These are phyloP conservation scores for Odontophorus gujanensis DNA, from an alignment of 2,113 vertebrate species.

Conservation along the genomic window DNA sequence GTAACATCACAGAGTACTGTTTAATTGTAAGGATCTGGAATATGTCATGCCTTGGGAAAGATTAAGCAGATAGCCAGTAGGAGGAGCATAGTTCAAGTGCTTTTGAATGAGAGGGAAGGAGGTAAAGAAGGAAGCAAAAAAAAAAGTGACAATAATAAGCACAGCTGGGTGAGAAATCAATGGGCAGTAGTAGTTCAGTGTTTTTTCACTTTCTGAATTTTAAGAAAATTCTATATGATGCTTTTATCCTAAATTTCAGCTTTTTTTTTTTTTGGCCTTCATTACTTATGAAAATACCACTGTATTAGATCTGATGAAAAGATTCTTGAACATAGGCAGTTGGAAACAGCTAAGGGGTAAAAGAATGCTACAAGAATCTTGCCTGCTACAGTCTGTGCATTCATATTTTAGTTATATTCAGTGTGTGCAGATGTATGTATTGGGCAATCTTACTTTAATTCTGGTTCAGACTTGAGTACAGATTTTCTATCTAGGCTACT, in stretches of 20 bases:
- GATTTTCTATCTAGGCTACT: neutral
- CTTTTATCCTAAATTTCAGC: neutral
- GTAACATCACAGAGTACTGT: neutral
- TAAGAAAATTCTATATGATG: neutral
- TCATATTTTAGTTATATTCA: neutral
- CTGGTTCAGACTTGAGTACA: neutral
- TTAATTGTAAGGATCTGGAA: neutral
- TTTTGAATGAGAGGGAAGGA: neutral
- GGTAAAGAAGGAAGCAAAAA: neutral
- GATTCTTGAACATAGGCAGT: neutral
- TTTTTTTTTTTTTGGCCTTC: accelerated
- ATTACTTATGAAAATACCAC: neutral
- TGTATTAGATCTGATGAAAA: neutral
- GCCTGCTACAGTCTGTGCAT: neutral
- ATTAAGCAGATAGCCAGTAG: neutral
- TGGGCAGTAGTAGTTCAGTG: neutral
- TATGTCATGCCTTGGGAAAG: neutral
- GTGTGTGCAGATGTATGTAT: neutral
- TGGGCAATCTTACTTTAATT: neutral
- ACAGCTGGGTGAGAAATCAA: neutral
- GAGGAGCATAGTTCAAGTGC: neutral
- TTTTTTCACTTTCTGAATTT: neutral
- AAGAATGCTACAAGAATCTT: neutral
- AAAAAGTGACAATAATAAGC: neutral
- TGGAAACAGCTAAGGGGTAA: neutral